Percentiles rank a stretch among this genome's conserved stretches.
These are phyloP conservation scores for Seriola aureovittata DNA, from an alignment of 2,113 vertebrate genomes.

Conservation along the genomic window DNA sequence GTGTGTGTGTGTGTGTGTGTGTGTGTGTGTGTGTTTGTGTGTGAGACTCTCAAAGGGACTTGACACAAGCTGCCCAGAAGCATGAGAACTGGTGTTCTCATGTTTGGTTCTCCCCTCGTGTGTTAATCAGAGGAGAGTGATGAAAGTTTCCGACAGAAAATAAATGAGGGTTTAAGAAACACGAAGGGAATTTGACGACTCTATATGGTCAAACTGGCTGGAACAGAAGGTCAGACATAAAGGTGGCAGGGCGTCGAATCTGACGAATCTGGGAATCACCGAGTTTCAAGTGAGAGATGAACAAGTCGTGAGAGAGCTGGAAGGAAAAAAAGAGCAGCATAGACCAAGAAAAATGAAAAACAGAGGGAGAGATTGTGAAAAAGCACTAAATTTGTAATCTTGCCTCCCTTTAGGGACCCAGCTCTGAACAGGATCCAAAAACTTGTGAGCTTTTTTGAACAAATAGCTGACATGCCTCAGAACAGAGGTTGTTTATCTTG, in stretches of 20 bases:
- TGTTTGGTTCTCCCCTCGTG: constrained; percentile 15
- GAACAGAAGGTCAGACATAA: constrained; percentile 23
- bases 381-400: constrained; percentile 79
- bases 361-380: constrained; percentile 73
- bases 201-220: not conserved
- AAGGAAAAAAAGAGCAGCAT: constrained; percentile 14
- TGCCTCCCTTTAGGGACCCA: constrained; percentile 75
- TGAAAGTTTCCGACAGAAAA: constrained; percentile 48
- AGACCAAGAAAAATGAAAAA: constrained; percentile 67
- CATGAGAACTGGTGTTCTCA: constrained; percentile 40
- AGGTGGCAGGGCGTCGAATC: constrained; percentile 35
- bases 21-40: constrained; percentile 13
- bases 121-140: constrained; percentile 45
- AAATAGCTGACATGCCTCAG: constrained; percentile 82
- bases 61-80: constrained; percentile 24
- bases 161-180: constrained; percentile 40
- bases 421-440: constrained; percentile 77
- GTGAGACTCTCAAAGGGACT: constrained; percentile 19
- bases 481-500: constrained; percentile 79
- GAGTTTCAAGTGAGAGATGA: constrained; percentile 30
- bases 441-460: constrained; percentile 70
- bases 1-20: constrained; percentile 35
- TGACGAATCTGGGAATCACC: constrained; percentile 25
- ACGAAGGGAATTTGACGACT: constrained; percentile 31
- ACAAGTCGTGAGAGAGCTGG: constrained; percentile 64